phyloP scores from a whole-genome alignment of 2,888 invertebrate genomes.

The Coleophora flavipennella region DNA sequence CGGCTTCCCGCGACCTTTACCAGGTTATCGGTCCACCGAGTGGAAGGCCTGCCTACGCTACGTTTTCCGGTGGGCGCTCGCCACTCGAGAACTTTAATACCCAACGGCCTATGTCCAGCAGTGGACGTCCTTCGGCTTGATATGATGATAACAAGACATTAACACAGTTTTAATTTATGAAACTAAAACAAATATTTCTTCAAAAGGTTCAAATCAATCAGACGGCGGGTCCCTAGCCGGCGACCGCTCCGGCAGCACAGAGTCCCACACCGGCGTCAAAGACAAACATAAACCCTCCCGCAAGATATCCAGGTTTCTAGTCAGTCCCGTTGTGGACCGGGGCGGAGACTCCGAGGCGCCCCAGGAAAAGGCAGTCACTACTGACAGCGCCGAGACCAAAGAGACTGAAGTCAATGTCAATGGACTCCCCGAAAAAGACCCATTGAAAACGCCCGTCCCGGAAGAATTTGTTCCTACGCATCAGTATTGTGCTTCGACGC shows the following conservation, averaged over 20 bases:
- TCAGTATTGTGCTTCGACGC: slow-evolving; percentile 41
- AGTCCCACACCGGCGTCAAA: slow-evolving; percentile 49
- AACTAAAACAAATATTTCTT: no score
- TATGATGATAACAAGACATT: no score
- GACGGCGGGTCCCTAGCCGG: slow-evolving; percentile 53
- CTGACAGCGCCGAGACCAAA: slow-evolving; percentile 15
- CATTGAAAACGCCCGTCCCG: slow-evolving; percentile 16
- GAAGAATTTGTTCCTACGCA: slow-evolving; percentile 43
- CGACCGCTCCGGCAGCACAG: slow-evolving; percentile 52
- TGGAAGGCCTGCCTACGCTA: no score
- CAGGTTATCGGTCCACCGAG: no score
- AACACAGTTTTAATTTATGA: no score
- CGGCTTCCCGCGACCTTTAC: no score
- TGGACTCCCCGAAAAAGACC: slow-evolving; percentile 34
- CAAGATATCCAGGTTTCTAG: slow-evolving; percentile 86
- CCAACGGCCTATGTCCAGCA: no score
- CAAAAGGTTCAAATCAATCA: slow-evolving; percentile 59
- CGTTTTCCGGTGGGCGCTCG: no score
- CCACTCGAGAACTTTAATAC: no score
- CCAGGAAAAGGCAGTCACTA: slow-evolving; percentile 16
- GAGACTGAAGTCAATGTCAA: slow-evolving; percentile 25
- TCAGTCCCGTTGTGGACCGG: slow-evolving; percentile 82
- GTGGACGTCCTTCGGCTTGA: no score
- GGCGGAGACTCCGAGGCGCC: slow-evolving; percentile 36
- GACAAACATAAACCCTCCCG: slow-evolving; percentile 72